Conservation (phyloP, 2,888 invertebrate species). For the Drosophila subsilvestris region DNA sequence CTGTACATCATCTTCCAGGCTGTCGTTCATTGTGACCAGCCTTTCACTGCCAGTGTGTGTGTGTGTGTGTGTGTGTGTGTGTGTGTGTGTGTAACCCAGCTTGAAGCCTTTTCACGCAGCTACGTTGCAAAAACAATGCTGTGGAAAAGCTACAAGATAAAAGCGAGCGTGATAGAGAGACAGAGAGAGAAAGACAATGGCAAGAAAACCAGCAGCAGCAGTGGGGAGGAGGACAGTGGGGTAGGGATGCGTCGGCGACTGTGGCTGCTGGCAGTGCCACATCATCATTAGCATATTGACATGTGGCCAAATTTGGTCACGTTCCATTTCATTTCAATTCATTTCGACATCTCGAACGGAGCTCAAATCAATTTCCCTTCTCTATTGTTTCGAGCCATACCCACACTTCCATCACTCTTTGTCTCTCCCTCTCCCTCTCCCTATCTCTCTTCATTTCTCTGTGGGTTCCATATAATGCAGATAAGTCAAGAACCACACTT, state of each 20-base stretch:
- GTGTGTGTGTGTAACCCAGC: slow-evolving; percentile 19
- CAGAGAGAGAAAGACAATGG: neutral
- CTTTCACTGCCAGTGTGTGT: neutral
- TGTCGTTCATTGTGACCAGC: neutral
- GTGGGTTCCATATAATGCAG: slow-evolving; percentile 44
- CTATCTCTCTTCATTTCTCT: slow-evolving; percentile 10
- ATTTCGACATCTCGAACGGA: slow-evolving; percentile 55
- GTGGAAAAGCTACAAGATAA: neutral
- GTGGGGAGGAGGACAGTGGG: neutral
- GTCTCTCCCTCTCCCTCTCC: slow-evolving; percentile 6
- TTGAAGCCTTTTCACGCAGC: slow-evolving; percentile 46
- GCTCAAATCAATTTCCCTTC: slow-evolving; percentile 65
- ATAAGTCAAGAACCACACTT: slow-evolving; percentile 49
- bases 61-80: neutral
- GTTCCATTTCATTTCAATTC: slow-evolving; percentile 72
- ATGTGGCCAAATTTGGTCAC: slow-evolving; percentile 78
- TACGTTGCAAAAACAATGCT: slow-evolving; percentile 7
- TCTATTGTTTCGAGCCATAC: slow-evolving; percentile 35
- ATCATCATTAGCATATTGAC: slow-evolving; percentile 76
- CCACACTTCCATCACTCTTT: neutral
- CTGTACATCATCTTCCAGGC: neutral
- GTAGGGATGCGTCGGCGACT: neutral
- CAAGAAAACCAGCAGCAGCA: neutral
- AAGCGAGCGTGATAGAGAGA: neutral
- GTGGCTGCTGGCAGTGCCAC: slow-evolving; percentile 23